phyloP scores from a whole-genome alignment of 1,140 invertebrate species.

The Zeugodacus cucurbitae region DNA sequence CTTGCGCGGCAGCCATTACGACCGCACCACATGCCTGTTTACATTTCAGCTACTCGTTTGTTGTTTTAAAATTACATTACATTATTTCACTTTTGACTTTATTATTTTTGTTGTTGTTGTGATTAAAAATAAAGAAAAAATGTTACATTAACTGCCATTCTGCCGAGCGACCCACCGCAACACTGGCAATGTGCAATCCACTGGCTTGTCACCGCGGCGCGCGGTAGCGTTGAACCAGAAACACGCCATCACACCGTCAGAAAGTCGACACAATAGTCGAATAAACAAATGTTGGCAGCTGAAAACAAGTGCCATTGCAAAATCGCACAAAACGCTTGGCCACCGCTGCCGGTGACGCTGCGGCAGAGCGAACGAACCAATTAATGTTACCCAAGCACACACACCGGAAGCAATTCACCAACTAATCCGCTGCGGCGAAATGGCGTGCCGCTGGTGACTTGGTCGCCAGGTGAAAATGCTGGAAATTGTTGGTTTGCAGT shows the following conservation, averaged over 20 bases:
- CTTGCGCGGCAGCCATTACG: too few species aligned
- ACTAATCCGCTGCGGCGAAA: constrained; percentile 2
- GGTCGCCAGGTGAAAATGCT: background rate
- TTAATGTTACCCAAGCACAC: constrained; percentile 31
- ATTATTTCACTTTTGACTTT: background rate
- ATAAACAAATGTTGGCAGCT: background rate
- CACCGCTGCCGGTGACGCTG: background rate
- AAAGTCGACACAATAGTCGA: background rate
- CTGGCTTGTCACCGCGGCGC: background rate
- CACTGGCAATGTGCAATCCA: background rate
- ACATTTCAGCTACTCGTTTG: background rate
- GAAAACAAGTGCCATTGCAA: constrained; percentile 30
- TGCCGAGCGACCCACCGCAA: background rate
- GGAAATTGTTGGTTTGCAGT: background rate
- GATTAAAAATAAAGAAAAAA: background rate
- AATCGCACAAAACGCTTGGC: constrained; percentile 14
- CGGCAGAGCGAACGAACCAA: constrained; percentile 20
- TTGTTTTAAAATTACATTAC: background rate
- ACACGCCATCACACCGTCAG: background rate
- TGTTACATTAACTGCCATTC: background rate
- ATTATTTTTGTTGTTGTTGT: background rate
- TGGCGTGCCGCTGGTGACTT: background rate
- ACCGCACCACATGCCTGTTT: background rate
- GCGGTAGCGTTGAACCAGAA: background rate
- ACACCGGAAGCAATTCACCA: constrained; percentile 31